Percentiles rank a stretch among this genome's conserved stretches.
Conservation (phyloP, 2,888 invertebrate species). For the Drosophila subsilvestris region DNA sequence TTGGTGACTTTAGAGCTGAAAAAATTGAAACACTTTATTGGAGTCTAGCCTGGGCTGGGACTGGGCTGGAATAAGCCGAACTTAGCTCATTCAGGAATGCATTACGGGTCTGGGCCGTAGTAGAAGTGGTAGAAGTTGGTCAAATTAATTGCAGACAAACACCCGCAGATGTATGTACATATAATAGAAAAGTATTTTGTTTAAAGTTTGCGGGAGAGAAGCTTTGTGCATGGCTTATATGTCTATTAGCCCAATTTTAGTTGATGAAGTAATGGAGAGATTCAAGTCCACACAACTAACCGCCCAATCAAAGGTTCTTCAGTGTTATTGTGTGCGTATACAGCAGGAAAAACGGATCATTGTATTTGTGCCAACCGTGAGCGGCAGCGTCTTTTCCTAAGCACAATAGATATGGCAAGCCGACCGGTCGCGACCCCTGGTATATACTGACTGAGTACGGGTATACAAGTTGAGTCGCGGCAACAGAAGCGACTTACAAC, state of each 20-base stretch:
- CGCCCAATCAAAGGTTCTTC: not conserved
- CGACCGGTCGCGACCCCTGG: too few species aligned
- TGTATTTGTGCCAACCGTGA: too few species aligned
- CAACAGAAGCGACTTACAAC: too few species aligned
- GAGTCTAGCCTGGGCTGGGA: not conserved
- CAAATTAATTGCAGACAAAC: conserved; percentile 27
- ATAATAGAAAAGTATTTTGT: conserved; percentile 16
- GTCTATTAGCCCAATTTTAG: conserved; percentile 48
- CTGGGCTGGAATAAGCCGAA: not conserved
- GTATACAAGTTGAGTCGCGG: too few species aligned
- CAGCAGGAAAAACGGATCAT: too few species aligned
- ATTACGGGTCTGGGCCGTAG: too few species aligned
- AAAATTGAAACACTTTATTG: not conserved
- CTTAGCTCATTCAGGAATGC: not conserved
- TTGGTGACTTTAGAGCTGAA: too few species aligned
- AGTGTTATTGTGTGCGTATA: too few species aligned
- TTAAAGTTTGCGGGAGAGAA: not conserved
- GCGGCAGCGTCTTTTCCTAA: too few species aligned
- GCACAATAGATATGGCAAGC: too few species aligned
- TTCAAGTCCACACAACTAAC: not conserved
- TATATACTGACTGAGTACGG: too few species aligned
- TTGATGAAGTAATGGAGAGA: conserved; percentile 30
- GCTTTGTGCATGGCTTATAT: conserved; percentile 21
- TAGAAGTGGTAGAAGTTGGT: conserved; percentile 21
- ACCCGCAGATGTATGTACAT: not conserved